Evolutionary conservation across 2,888 invertebrate species (phyloP).

Genomic region (Melanostoma scalare): DNA sequence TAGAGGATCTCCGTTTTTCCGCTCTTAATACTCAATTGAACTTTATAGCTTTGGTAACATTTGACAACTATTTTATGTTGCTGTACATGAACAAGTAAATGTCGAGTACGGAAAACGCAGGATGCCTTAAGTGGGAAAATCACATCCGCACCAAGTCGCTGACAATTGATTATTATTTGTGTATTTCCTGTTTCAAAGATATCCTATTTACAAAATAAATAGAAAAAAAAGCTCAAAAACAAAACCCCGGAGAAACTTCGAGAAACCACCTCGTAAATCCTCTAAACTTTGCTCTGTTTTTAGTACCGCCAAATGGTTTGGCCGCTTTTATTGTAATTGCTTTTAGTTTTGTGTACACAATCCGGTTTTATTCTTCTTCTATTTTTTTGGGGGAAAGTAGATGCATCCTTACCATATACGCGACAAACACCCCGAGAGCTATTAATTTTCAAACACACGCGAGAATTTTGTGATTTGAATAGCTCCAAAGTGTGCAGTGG

Average conservation of each 20-base stretch:
- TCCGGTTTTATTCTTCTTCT: conserved; percentile 4
- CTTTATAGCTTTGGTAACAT: too few relatives aligned
- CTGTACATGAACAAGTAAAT: neutral
- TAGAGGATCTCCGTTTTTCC: too few relatives aligned
- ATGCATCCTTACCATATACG: neutral
- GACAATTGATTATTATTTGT: conserved; percentile 43
- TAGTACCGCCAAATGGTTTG: conserved; percentile 50
- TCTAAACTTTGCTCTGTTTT: conserved; percentile 65
- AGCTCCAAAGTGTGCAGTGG: conserved; percentile 38
- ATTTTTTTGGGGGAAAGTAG: neutral
- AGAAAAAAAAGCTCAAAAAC: neutral
- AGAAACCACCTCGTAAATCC: conserved; percentile 65
- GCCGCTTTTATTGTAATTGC: conserved; percentile 68
- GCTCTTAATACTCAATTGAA: too few relatives aligned
- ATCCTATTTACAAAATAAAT: neutral
- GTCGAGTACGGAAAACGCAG: neutral
- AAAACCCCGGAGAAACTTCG: conserved; percentile 33
- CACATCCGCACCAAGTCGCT: conserved; percentile 48
- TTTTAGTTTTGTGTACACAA: conserved; percentile 46
- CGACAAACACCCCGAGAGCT: conserved; percentile 28
- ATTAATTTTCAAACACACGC: conserved; percentile 63
- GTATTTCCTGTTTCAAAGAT: conserved; percentile 12
- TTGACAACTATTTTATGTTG: too few relatives aligned
- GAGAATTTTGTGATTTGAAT: conserved; percentile 61
- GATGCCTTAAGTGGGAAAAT: conserved; percentile 2